A percentile compares a stretch with the other conserved stretches of the same genome.
Conservation (phyloP, 1,140 invertebrate genomes). For the Zelostemma sp. region DNA sequence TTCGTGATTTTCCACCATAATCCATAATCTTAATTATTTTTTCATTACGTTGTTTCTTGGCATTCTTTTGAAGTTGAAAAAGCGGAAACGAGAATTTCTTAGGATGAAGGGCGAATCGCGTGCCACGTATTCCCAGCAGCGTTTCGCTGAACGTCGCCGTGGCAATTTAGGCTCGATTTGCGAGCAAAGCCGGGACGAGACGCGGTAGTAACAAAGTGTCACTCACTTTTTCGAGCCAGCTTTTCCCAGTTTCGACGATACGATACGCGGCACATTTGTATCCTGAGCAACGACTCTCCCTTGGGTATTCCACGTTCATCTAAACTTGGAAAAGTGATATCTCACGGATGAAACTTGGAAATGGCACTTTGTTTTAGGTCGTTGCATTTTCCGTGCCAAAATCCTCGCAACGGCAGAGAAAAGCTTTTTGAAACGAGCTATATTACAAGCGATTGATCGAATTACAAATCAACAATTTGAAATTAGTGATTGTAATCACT, state of each 20-base stretch:
- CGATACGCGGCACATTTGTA: conserved; percentile 30
- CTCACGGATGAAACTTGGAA: conserved; percentile 28
- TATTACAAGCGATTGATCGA: too few relatives aligned
- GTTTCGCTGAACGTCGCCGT: conserved; percentile 5
- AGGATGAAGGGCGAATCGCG: not conserved
- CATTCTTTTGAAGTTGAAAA: not conserved
- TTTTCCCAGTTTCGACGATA: conserved; percentile 42
- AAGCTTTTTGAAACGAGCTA: not conserved
- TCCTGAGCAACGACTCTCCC: conserved; percentile 13
- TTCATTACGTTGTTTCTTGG: too few relatives aligned
- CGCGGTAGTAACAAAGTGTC: conserved; percentile 37
- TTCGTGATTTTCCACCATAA: too few relatives aligned
- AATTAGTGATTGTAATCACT: too few relatives aligned
- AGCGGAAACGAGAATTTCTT: not conserved
- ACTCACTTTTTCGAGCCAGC: conserved; percentile 31
- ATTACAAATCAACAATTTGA: too few relatives aligned
- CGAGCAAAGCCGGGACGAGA: conserved; percentile 23
- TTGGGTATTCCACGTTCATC: conserved; percentile 27
- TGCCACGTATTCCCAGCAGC: not conserved
- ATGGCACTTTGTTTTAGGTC: conserved; percentile 40
- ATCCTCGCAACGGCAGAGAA: not conserved
- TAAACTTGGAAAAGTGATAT: conserved; percentile 37
- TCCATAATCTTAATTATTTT: too few relatives aligned
- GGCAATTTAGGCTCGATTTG: conserved; percentile 28
- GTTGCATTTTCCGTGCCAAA: conserved; percentile 21